A percentile compares a stretch with the other conserved stretches of the same genome.
Evolutionary conservation across 1,140 invertebrate species (phyloP).

Genomic region (Euwallacea fornicatus): DNA sequence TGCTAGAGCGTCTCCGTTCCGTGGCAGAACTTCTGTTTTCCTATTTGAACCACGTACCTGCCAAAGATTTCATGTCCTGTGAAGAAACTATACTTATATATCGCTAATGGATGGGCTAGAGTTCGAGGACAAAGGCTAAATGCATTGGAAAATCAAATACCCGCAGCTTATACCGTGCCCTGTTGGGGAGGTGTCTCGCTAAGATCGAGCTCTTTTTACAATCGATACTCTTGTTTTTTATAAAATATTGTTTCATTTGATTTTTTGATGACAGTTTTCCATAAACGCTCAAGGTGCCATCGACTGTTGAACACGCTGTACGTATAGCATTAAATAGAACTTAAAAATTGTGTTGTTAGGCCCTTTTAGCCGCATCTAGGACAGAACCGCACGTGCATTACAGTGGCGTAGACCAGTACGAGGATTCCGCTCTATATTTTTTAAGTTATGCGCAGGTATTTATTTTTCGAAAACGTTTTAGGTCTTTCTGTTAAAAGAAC

Average conservation of each 20-base stretch:
- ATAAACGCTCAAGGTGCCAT: not conserved
- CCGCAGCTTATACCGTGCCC: too few species aligned
- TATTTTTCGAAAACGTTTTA: slow-evolving; percentile 19
- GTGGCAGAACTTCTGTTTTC: too few species aligned
- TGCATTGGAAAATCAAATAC: too few species aligned
- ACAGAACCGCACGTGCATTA: slow-evolving; percentile 51
- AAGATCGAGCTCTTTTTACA: not conserved
- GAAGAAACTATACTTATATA: too few species aligned
- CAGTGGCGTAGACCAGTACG: slow-evolving; percentile 54
- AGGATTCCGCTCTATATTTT: slow-evolving; percentile 55
- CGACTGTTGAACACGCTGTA: not conserved
- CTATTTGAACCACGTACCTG: too few species aligned
- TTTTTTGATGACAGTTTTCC: slow-evolving; percentile 7
- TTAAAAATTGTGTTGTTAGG: slow-evolving; percentile 16
- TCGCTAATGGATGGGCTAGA: too few species aligned
- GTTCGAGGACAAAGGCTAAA: too few species aligned
- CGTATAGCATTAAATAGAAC: not conserved
- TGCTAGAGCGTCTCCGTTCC: too few species aligned
- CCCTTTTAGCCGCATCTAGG: not conserved
- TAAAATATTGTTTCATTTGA: not conserved
- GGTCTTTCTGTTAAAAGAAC: not conserved
- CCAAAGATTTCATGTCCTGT: too few species aligned
- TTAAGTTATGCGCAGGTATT: slow-evolving; percentile 55
- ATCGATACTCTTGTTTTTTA: not conserved
- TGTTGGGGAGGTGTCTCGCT: not conserved